Base-by-base conservation (phyloP, 2,888 invertebrate genomes). In the Ennomos fuscantarius region DNA sequence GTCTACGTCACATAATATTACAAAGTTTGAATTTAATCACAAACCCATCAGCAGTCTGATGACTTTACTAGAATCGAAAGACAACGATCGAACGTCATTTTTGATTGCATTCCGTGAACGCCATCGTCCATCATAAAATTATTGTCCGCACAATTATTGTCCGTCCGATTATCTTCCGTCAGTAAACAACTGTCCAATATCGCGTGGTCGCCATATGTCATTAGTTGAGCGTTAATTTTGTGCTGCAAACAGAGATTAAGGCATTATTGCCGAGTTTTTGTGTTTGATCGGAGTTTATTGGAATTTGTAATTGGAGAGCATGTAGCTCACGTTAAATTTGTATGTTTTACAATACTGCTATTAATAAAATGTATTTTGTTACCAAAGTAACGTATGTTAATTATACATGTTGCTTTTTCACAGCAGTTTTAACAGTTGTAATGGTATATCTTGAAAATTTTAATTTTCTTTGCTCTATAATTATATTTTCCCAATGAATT, bases 161-260 rank as follows among this genome's bases (percentile, higher is more conserved):
- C 46, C 34, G 31, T 42, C 43, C 54, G 53, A 56, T 60, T 55
- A 60, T 50, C 47, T 52, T 42, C 47, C 34, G 55, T 46, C 49
- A 44, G 56, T 60, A 65, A 62, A 62, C 60, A 55, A 64, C 44
- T 57, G 46, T 10, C 46, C 51, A 46, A 47, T 65, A 57, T 60
- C 61, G 61, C 53, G 59, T 55, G 61, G 60, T 59, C 60, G 52
- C 41, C 49, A 41, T 34, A 41, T 49, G 49, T 41, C 41, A 49
- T 49, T 49, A 41, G 11, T 34, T 39, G 33, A 34, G 11, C 65
- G 76, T 78, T 83, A 81, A 84, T 83, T 81, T 77, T 72, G 58
- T 69, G 61, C 65, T 63, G 67, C 71, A 74, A 81, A 83, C 78
- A 83, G 70, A 76, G 73, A 79, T 78, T 78, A 77, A 71, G 70